Base-by-base conservation (phyloP, 1,140 invertebrate genomes). In the Cotesia typhae region DNA sequence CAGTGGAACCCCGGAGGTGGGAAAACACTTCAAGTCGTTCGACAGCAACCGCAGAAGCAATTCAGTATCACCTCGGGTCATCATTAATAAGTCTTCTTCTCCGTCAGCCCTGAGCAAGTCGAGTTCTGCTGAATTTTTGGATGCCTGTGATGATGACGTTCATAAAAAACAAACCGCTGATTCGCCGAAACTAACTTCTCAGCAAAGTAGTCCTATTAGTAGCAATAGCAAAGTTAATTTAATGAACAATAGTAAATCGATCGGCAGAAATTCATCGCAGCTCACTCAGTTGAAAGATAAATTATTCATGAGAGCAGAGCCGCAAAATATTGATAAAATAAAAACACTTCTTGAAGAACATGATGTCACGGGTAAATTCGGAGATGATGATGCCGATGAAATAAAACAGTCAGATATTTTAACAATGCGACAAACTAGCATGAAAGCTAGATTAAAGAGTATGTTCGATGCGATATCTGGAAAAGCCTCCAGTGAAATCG, bases 391-490 rank as follows among this genome's bases (percentile, higher is more conserved):
- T 14, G 77, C 76, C 4, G 84, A 87, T 67, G 86, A 87, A 75
- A 87, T 87, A 35, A 81, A 80, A 57, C 87, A 81, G 55, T 81
- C 82, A 37, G 86, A 87, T 63, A 84, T 87, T 47, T 70, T 81
- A 7, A 80, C 82, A 37, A 86, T 86, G 85, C 80, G 85, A 17
- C 80, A 85, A 74, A 86, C 80, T 0, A 86, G 82, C 67, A 85
- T 87, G 85, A 82, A 82, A 35, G 76, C 81, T 0, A 82, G 84
- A 60, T 74, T 87, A 4, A 84, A 85, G 55, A 86, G 83, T 63
- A 87, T 87, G 85, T 86, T 87, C 36, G 82, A 87, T 76, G 85
- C 85, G 1, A 85, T 87, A 75, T 85, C 85, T n/a, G 86, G 85
- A 5, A 86, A 86, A 82, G 80, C 77, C 47, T 70, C 81, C 0